These are phyloP conservation scores for Mormyrops attenuatus DNA, from an alignment of 2,797 vertebrate genomes.

Conservation along the genomic window DNA sequence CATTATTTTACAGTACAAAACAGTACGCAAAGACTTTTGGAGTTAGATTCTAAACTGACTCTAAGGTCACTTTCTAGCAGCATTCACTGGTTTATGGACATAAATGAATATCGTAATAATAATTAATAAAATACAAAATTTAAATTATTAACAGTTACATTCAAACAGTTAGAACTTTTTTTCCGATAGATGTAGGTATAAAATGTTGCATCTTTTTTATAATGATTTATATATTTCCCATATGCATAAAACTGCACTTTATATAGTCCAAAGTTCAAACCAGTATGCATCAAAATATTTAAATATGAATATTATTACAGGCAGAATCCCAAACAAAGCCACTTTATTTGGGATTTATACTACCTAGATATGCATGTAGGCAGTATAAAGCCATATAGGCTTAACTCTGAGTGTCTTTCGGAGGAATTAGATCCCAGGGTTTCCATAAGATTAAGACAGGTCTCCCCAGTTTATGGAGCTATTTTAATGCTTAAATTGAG, in stretches of 20 bases:
- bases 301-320: background rate
- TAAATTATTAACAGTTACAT: background rate
- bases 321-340: background rate
- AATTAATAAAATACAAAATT: background rate
- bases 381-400: background rate
- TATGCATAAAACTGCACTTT: background rate
- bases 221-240: background rate
- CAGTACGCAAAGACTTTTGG: background rate
- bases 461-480: background rate
- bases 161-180: background rate
- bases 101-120: background rate
- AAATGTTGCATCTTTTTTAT: background rate
- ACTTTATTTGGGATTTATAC: background rate
- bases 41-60: background rate
- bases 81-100: background rate
- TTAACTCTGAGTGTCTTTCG: background rate
- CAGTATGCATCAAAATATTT: background rate
- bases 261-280: background rate
- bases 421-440: background rate
- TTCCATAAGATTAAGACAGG: background rate
- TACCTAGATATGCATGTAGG: background rate
- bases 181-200: background rate
- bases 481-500: background rate
- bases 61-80: background rate
- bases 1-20: conserved; percentile 39